Evolutionary conservation across 2,797 vertebrate genomes (phyloP).

Genomic region (Mus minutoides): DNA sequence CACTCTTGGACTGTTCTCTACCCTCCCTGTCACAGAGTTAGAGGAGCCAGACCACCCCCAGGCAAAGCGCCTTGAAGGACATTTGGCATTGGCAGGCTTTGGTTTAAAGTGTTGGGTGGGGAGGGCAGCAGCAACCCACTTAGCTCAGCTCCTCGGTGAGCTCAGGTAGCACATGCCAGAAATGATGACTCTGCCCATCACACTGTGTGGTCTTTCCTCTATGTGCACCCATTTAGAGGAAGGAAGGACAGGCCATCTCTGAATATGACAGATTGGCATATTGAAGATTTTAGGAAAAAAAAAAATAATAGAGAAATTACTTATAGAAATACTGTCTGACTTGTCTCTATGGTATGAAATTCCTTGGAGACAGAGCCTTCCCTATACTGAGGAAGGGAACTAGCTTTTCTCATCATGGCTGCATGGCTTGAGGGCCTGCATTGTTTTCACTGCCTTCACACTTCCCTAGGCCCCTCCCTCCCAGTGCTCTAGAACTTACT

Average conservation of each 20-base stretch:
- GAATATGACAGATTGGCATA: neutral
- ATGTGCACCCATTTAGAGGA: neutral
- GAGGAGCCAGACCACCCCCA: neutral
- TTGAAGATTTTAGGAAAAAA: neutral
- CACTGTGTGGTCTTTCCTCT: neutral
- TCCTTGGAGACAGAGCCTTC: neutral
- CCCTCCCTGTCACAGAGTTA: neutral
- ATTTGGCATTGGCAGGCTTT: neutral
- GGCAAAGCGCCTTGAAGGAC: neutral
- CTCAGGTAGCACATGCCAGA: neutral
- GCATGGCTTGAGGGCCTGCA: too few relatives aligned
- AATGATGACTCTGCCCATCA: too few relatives aligned
- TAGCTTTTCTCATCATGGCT: neutral
- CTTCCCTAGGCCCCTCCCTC: neutral
- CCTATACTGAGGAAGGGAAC: neutral
- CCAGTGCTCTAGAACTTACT: neutral
- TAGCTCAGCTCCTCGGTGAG: neutral
- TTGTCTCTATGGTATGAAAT: neutral
- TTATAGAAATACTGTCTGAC: neutral
- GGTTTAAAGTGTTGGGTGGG: neutral
- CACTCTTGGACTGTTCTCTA: neutral
- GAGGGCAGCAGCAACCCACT: neutral
- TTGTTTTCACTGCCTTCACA: neutral
- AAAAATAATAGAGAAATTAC: neutral
- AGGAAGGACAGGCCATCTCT: neutral